phyloP scores from a whole-genome alignment of 1,140 invertebrate species.

The Liolophura sinensis region DNA sequence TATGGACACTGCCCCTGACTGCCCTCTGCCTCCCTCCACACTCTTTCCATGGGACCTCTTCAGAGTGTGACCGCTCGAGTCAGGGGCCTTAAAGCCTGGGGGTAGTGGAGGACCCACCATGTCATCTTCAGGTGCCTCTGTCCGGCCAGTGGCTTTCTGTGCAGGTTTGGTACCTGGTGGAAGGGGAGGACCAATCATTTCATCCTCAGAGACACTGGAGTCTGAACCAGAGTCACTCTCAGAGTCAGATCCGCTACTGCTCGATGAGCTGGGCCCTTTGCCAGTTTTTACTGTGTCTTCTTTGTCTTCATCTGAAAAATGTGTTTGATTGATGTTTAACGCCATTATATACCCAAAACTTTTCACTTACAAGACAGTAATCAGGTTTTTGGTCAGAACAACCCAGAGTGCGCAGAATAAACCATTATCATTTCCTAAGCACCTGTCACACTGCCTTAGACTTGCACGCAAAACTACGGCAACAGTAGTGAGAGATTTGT shows the following conservation, averaged over 20 bases:
- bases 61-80: slow-evolving; percentile 1
- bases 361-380: no score
- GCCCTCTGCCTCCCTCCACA: no score
- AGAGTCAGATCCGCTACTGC: slow-evolving; percentile 14
- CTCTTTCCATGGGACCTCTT: background rate
- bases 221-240: slow-evolving; percentile 7
- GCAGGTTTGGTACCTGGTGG: slow-evolving; percentile 41
- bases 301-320: slow-evolving; percentile 9
- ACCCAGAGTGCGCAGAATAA: no score
- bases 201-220: slow-evolving; percentile 48
- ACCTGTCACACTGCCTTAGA: no score
- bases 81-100: slow-evolving; percentile 9
- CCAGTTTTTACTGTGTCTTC: slow-evolving; percentile 11
- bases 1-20: background rate
- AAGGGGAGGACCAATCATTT: slow-evolving; percentile 67
- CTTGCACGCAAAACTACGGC: no score
- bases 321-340: background rate
- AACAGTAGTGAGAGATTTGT: no score
- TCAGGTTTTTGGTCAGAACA: no score
- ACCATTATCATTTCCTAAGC: no score
- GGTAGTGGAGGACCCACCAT: slow-evolving; percentile 52
- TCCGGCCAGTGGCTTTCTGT: background rate
- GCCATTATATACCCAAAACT: no score
- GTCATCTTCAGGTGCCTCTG: slow-evolving; percentile 29
- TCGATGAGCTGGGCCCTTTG: background rate